These are phyloP conservation scores for Hydraecia micacea DNA, from an alignment of 2,888 invertebrate genomes.

Conservation along the genomic window DNA sequence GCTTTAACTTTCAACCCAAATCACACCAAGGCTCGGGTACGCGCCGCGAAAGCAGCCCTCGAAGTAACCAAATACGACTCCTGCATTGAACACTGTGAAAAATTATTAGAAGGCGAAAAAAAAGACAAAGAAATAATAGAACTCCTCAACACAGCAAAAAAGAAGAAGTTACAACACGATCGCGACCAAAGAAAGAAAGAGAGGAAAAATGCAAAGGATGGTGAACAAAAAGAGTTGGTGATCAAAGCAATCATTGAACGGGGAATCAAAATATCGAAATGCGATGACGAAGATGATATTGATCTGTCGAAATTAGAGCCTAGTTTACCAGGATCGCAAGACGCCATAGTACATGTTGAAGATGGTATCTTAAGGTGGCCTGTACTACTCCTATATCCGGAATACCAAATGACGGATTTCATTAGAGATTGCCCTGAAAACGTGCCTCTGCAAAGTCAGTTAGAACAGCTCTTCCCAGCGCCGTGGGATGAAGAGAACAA, in stretches of 20 bases:
- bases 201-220: conserved; percentile 80
- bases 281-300: conserved; percentile 84
- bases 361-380: conserved; percentile 95
- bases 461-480: conserved; percentile 92
- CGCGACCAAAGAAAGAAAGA: conserved; percentile 90
- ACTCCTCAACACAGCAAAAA: conserved; percentile 83
- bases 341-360: conserved; percentile 91
- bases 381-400: conserved; percentile 96
- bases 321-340: conserved; percentile 91
- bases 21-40: conserved; percentile 94
- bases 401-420: conserved; percentile 96
- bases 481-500: conserved; percentile 93
- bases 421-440: conserved; percentile 95
- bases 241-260: conserved; percentile 85
- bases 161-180: conserved; percentile 86
- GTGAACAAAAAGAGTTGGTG: conserved; percentile 81
- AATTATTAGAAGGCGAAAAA: conserved; percentile 90
- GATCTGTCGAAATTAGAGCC: conserved; percentile 91
- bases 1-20: conserved; percentile 94
- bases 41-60: conserved; percentile 94
- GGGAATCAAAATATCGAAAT: conserved; percentile 89
- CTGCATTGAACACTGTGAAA: conserved; percentile 93
- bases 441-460: conserved; percentile 87
- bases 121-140: conserved; percentile 87
- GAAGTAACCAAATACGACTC: conserved; percentile 92